phyloP scores from a whole-genome alignment of 2,113 vertebrate species.

The Colaptes auratus region DNA sequence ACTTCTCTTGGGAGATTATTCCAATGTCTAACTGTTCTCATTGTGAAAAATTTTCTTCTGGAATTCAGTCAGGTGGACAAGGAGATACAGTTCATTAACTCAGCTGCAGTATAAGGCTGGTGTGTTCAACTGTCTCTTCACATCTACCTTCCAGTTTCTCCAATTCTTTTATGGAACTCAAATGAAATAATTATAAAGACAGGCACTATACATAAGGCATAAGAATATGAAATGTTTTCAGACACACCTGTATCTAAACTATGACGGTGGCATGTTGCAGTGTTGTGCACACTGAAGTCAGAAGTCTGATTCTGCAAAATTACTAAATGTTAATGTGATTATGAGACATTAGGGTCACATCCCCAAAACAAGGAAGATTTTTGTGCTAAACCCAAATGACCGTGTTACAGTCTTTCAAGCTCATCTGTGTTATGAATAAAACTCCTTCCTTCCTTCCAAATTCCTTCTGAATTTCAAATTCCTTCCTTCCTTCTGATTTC shows the following conservation, averaged over 20 bases:
- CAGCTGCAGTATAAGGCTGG: not conserved
- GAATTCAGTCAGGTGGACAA: slow-evolving; percentile 43
- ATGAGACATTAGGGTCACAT: not conserved
- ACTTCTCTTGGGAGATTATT: no score
- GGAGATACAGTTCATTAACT: slow-evolving; percentile 58
- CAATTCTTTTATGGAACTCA: slow-evolving; percentile 16
- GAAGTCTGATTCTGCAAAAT: not conserved
- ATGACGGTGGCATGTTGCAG: not conserved
- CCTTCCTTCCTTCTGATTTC: no score
- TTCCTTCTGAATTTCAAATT: no score
- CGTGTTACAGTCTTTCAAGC: not conserved
- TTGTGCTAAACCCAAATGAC: not conserved
- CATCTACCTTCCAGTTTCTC: slow-evolving; percentile 56
- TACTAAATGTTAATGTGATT: not conserved
- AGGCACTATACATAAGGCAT: not conserved
- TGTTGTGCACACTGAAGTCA: not conserved
- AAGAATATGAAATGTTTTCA: slow-evolving; percentile 24
- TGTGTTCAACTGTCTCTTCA: slow-evolving; percentile 56
- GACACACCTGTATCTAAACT: not conserved
- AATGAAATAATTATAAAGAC: slow-evolving; percentile 48
- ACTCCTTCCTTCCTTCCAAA: no score
- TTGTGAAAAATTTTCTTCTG: no score
- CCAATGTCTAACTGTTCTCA: no score
- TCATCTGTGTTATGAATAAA: not conserved
- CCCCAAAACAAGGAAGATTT: fast-evolving